A percentile compares a stretch with the other conserved stretches of the same genome.
These are phyloP conservation scores for Dipodomys ordii DNA, from an alignment of 2,113 vertebrate genomes.

Conservation along the genomic window DNA sequence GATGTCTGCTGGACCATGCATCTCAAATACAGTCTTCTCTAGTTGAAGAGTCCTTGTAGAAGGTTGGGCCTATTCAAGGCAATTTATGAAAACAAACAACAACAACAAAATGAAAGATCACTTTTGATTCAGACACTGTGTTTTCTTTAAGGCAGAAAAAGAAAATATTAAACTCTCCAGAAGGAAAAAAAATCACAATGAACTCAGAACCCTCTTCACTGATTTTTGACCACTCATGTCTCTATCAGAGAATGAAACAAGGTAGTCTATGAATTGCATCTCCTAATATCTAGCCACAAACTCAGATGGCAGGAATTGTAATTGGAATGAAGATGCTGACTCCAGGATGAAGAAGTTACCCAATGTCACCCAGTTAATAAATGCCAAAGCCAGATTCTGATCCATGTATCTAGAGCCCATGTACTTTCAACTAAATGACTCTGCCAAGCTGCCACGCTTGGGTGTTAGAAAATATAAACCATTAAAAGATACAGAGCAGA, in stretches of 20 bases:
- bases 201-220: not conserved
- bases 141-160: not conserved
- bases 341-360: not conserved
- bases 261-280: not conserved
- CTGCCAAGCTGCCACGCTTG: not conserved
- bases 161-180: not conserved
- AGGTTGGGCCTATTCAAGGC: not conserved
- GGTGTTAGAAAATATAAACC: constrained; percentile 11
- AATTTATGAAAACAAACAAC: not conserved
- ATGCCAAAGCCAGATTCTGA: not conserved
- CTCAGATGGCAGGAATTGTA: not conserved
- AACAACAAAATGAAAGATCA: not conserved
- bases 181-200: constrained; percentile 17
- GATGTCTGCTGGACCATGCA: not conserved
- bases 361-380: constrained; percentile 54
- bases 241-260: not conserved
- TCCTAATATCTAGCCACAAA: not conserved
- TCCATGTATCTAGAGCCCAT: constrained; percentile 1
- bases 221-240: not conserved
- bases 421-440: not conserved
- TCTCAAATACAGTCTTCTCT: not conserved
- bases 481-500: not conserved
- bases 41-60: not conserved
- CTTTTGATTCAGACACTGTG: not conserved
- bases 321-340: not conserved